Evolutionary conservation across 2,113 vertebrate species (phyloP).

Genomic region (Aleadryas rufinucha): DNA sequence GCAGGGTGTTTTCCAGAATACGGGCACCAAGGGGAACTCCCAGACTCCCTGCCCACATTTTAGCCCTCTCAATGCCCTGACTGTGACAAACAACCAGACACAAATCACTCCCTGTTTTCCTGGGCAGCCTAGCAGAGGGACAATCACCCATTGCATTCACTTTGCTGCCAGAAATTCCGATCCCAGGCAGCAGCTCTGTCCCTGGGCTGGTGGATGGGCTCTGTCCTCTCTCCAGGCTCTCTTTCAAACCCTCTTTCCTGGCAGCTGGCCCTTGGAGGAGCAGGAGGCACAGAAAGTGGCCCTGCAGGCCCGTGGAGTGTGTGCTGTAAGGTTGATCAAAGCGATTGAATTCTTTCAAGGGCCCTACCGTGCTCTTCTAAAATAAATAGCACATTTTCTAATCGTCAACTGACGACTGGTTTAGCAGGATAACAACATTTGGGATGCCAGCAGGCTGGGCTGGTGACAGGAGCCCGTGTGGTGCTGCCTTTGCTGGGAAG

Average conservation of each 20-base stretch:
- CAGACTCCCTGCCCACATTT: not conserved
- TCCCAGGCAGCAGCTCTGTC: not conserved
- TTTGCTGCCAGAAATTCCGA: not conserved
- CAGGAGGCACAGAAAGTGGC: not conserved
- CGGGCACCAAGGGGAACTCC: not conserved
- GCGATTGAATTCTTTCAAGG: not conserved
- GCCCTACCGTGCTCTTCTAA: not conserved
- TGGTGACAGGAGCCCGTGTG: not conserved
- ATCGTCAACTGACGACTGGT: not conserved
- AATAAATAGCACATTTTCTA: constrained; percentile 43
- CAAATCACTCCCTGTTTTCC: not conserved
- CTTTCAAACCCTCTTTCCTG: not conserved
- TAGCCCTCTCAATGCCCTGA: not conserved
- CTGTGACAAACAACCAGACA: not conserved
- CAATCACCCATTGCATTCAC: not conserved
- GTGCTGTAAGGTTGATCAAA: not conserved
- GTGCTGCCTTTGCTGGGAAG: not conserved
- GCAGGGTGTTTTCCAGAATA: not conserved
- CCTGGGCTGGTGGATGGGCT: not conserved
- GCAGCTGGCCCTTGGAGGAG: not conserved
- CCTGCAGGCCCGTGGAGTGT: not conserved
- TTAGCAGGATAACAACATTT: not conserved
- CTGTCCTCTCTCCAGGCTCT: not conserved
- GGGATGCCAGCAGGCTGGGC: not conserved
- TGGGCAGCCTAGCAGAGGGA: not conserved